Percentiles rank a stretch among this genome's conserved stretches.
Conservation (phyloP, 2,888 invertebrate species). For the Biston stratarius region DNA sequence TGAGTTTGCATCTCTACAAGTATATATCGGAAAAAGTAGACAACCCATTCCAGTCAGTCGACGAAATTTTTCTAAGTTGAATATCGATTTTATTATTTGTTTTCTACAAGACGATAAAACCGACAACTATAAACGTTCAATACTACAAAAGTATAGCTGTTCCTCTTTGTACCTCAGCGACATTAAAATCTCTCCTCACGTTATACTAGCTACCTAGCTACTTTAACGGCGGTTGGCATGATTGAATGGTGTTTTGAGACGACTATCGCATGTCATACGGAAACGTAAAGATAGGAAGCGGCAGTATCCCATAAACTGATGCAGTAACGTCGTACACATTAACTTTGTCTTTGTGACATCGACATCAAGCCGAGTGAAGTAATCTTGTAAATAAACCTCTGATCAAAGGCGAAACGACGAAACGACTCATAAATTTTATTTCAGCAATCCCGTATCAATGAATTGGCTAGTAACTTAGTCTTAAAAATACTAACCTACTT, state of each 20-base stretch:
- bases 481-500: background rate
- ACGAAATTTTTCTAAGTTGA: too few species aligned
- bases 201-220: background rate
- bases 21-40: too few species aligned
- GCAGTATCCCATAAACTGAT: slow-evolving; percentile 29
- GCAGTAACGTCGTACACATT: slow-evolving; percentile 29
- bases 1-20: too few species aligned
- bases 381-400: slow-evolving; percentile 24
- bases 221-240: slow-evolving; percentile 24
- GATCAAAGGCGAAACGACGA: slow-evolving; percentile 18
- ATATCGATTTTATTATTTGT: too few species aligned
- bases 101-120: background rate
- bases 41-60: too few species aligned
- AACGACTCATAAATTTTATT: slow-evolving; percentile 21
- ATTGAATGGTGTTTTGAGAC: slow-evolving; percentile 34
- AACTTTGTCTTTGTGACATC: slow-evolving; percentile 32
- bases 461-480: background rate
- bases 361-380: slow-evolving; percentile 24
- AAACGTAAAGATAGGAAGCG: slow-evolving; percentile 36
- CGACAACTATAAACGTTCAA: slow-evolving; percentile 7
- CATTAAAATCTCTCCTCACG: slow-evolving; percentile 10
- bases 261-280: slow-evolving; percentile 25
- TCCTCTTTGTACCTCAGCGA: background rate
- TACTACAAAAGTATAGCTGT: background rate
- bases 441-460: slow-evolving; percentile 5